Base-by-base conservation (phyloP, 2,797 vertebrate genomes). In the Gobio occitaniae region DNA sequence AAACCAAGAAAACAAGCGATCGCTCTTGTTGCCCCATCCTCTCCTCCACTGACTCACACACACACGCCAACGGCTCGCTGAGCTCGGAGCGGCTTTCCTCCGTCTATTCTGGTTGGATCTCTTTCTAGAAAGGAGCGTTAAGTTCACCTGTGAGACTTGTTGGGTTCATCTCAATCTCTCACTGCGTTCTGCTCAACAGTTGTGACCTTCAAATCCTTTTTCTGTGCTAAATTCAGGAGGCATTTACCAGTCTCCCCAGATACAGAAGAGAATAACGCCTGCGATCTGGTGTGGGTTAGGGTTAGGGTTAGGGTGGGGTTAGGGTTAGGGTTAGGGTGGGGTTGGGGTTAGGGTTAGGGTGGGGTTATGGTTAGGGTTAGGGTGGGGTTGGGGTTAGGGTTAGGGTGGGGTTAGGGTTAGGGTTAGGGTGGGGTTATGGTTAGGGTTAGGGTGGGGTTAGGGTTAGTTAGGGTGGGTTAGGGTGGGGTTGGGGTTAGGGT, bases 181-280 rank as follows among this genome's bases (percentile, higher is more conserved):
- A 11, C 16, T 29, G 44, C 29, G 21, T 52, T 44, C 19, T 19
- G 19, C 63, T 85, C 83, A 74, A 84, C 88, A 82, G 77, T 84
- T 88, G 84, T 82, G 74, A 83, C 89, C 79, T 74, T 76, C 79
- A 85, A 86, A 25, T 72, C 50, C 41, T 79, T 69, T 80, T 52
- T 32, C 81, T 19, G 13, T 59, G 59, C 50, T 74, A 61, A 78
- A 11, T 81, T 36, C 12, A 79, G 68, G 3, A 54, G 21, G 36
- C 38, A 12, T 83, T 80, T 61, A 66, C 65, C 38, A 52, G 56
- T 69, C 80, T 85, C 36, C 36, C 71, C 74, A 72, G 77, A 84
- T 61, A 59, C 15, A 21, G 36, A 56, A 19, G 78, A 77, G 48
- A 63, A 78, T 12, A 59, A 44, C 70, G 56, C 21, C 21, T 59